Evolutionary conservation across 2,113 vertebrate genomes (phyloP).

Genomic region (Etheostoma cragini): DNA sequence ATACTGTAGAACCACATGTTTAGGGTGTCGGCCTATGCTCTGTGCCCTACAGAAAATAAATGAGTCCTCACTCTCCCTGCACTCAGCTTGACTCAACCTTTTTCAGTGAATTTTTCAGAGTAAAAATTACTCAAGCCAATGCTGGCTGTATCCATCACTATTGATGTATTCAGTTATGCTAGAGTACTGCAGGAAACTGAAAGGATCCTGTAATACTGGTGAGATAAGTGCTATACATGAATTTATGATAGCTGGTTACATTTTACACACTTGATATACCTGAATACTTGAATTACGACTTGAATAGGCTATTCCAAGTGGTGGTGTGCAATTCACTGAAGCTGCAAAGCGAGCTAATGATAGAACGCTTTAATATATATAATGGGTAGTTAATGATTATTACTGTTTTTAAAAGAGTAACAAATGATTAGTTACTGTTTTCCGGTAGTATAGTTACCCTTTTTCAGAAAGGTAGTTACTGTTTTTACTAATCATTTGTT

Average conservation of each 20-base stretch:
- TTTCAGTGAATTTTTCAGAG: slow-evolving; percentile 21
- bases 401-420: no score
- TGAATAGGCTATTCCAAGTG: slow-evolving; percentile 36
- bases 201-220: slow-evolving; percentile 4
- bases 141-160: background rate
- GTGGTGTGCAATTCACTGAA: slow-evolving; percentile 17
- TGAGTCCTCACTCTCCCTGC: background rate
- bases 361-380: background rate
- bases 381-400: no score
- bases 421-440: no score
- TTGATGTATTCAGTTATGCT: slow-evolving; percentile 21
- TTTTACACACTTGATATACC: slow-evolving; percentile 8
- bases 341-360: background rate
- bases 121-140: slow-evolving; percentile 40
- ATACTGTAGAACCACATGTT: slow-evolving; percentile 7
- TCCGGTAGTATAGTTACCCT: no score
- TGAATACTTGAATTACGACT: slow-evolving; percentile 25
- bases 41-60: background rate
- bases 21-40: background rate
- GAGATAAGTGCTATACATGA: slow-evolving; percentile 20
- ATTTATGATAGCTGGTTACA: slow-evolving; percentile 16
- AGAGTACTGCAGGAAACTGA: slow-evolving; percentile 5
- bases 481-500: no score
- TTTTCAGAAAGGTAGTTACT: no score
- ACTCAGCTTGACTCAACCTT: background rate